Percentiles rank a stretch among this genome's conserved stretches.
These are phyloP conservation scores for Cremastobaeus sp. DNA, from an alignment of 2,888 invertebrate species.

Conservation along the genomic window DNA sequence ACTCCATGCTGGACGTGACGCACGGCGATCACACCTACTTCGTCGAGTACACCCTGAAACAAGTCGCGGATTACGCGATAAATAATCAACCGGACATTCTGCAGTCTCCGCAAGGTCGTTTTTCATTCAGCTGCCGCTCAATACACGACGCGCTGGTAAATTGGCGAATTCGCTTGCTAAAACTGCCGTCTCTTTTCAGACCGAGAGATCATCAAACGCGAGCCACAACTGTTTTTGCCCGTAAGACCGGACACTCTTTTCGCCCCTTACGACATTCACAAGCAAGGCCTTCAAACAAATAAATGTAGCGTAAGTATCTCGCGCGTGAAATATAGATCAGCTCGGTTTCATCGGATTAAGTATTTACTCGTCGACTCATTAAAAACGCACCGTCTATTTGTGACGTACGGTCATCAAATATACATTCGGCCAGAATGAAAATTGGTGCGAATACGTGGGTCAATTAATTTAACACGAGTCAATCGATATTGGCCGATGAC, in stretches of 20 bases:
- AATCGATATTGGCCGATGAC: constrained; percentile 29
- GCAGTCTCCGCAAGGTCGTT: constrained; percentile 83
- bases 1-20: constrained; percentile 85
- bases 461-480: constrained; percentile 27
- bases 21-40: constrained; percentile 91
- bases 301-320: constrained; percentile 74
- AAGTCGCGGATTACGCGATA: constrained; percentile 75
- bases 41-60: constrained; percentile 90
- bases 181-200: constrained; percentile 64
- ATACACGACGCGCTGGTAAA: background rate
- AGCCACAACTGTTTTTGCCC: constrained; percentile 76
- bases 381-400: constrained; percentile 24
- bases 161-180: background rate
- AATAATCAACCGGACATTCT: constrained; percentile 87
- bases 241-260: constrained; percentile 77
- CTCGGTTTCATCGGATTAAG: constrained; percentile 1
- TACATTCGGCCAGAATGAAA: constrained; percentile 33
- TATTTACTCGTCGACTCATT: constrained; percentile 33
- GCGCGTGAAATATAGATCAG: too few species aligned
- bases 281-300: constrained; percentile 76
- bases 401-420: constrained; percentile 37
- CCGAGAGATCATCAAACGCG: constrained; percentile 75
- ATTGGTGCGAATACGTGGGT: constrained; percentile 1
- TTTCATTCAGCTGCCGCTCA: constrained; percentile 10
- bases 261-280: constrained; percentile 77